Base-by-base conservation (phyloP, 2,113 vertebrate species). In the Archocentrus centrarchus region DNA sequence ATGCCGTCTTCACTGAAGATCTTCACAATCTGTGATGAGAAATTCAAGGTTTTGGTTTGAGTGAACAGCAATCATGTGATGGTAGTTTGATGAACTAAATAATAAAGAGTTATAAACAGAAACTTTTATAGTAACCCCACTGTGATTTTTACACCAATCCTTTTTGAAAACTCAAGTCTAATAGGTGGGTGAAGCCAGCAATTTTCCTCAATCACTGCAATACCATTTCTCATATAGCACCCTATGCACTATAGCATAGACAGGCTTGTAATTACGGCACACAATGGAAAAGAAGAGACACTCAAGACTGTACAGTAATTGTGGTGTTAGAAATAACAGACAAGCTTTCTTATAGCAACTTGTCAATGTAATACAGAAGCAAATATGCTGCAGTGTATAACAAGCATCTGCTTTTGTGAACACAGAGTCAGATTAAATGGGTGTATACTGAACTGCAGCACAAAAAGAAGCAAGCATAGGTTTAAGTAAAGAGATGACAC, bases 1-100 rank as follows among this genome's bases (percentile, higher is more conserved):
- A 97, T 97, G 84, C 98, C 98, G 86, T 99, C 98, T 95, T 99
- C 98, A 89, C 97, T 97, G 92, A 97, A 99, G 96, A 99, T 95
- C 96, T 97, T 99, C 91, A 99, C 97, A 92, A 99, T 98, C 98
- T 99, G 93, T 75, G 93, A 76, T 27, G 27, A 84, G 10, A 70
- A 35, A 86, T 82, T 1, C 57, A 2, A 64, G 17, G 11, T 8
- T 47, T 64, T 2, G 78, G 32, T 83, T 66, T 30, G 22, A 64
- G 22, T 24, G 37, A 64, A 53, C 17, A 35, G 0, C 53, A 37
- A 62, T 11, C 8, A 59, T 7, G 13, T 39, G 6, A 44, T 60
- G 11, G 58, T 50, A 60, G 57, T 59, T 53, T 37, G 41, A 35
- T 15, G 39, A 64, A 79, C 3, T 1, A 37, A 59, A 61, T 41